These are phyloP conservation scores for Leptocoma aspasia DNA, from an alignment of 2,113 vertebrate species.

Conservation along the genomic window DNA sequence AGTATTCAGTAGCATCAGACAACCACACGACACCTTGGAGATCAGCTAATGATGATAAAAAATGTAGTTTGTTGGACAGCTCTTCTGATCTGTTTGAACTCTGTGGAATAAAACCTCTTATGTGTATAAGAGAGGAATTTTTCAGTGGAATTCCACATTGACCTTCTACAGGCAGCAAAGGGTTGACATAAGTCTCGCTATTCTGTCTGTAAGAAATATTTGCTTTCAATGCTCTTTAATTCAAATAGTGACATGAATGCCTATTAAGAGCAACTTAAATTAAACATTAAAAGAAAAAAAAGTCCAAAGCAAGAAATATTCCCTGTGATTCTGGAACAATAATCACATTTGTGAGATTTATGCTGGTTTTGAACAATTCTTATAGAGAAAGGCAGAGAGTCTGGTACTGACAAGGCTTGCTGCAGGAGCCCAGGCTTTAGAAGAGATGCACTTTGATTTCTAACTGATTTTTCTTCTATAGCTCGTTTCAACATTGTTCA, in stretches of 20 bases:
- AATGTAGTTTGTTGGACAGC: background rate
- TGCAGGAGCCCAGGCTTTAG: background rate
- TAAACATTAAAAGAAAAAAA: background rate
- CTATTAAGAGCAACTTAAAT: background rate
- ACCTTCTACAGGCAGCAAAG: background rate
- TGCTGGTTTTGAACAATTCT: background rate
- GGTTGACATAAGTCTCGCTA: background rate
- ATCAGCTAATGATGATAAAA: conserved; percentile 30
- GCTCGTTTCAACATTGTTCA: background rate
- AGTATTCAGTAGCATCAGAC: background rate
- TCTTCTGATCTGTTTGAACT: background rate
- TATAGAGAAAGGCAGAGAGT: background rate
- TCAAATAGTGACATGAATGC: background rate
- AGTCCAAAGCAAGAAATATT: background rate
- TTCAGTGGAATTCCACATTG: background rate
- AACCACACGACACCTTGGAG: background rate
- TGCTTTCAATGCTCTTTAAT: background rate
- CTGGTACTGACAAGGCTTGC: background rate
- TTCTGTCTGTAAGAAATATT: background rate
- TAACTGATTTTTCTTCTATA: background rate
- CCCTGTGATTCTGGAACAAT: background rate
- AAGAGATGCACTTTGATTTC: background rate
- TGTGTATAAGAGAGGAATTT: background rate
- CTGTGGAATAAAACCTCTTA: background rate
- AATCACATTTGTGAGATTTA: background rate